Conservation (phyloP, 2,113 vertebrate species). For the Oncorhynchus kisutch region DNA sequence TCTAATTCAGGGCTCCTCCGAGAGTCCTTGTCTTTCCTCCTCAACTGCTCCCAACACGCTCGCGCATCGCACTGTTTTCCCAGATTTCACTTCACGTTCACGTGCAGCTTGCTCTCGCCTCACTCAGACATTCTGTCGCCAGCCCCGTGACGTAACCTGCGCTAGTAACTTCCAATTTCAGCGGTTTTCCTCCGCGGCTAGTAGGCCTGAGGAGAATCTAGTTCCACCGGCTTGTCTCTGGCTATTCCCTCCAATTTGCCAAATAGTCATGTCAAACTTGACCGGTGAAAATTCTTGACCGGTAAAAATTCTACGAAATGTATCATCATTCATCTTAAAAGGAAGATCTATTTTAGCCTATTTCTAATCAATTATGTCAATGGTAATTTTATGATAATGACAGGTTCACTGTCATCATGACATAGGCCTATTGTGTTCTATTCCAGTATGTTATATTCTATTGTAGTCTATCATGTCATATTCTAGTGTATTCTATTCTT, state of each 20-base stretch:
- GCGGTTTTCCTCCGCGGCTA: slow-evolving; percentile 68
- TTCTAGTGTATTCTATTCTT: no score
- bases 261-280: slow-evolving; percentile 28
- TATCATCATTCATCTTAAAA: not conserved
- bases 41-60: slow-evolving; percentile 8
- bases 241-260: not conserved
- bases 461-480: no score
- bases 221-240: slow-evolving; percentile 47
- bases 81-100: slow-evolving; percentile 75
- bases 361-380: not conserved
- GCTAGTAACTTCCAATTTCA: slow-evolving; percentile 54
- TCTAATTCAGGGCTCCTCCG: slow-evolving; percentile 9
- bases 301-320: not conserved
- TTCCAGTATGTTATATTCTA: no score
- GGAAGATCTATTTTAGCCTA: not conserved
- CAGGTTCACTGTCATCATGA: not conserved
- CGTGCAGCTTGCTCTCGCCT: slow-evolving; percentile 76
- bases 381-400: not conserved
- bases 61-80: slow-evolving; percentile 64
- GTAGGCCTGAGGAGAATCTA: slow-evolving; percentile 63
- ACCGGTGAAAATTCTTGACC: slow-evolving; percentile 17
- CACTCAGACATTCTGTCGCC: slow-evolving; percentile 84
- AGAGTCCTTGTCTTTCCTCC: slow-evolving; percentile 4
- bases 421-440: not conserved
- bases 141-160: slow-evolving; percentile 75